Base-by-base conservation (phyloP, 2,888 invertebrate genomes). In the Ernsta delagoae region DNA sequence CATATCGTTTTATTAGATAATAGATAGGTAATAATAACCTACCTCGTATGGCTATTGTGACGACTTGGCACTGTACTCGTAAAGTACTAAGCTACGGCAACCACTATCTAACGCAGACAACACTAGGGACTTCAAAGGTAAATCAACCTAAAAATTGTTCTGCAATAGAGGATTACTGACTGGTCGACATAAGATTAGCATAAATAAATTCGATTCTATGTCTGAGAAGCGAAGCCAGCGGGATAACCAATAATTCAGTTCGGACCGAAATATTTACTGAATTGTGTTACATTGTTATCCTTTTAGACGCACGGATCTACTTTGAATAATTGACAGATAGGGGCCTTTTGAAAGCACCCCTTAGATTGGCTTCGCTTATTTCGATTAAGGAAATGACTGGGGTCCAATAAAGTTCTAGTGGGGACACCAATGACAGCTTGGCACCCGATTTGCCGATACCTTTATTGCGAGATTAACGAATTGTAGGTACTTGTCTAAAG, bases 401-500 rank as follows among this genome's bases (percentile, higher is more conserved):
- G 53, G 11, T 61, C 61, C 61, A 67, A 61, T 67, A 67, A 61
- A 56, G 43, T 54, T 34, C 36, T 61, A 48, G 45, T 16, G 48
- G 50, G 39, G 60, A 34, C 9, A 16, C 12, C 24, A 12, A 24
- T 24, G 24, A 48, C 43, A 65, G 54, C 50, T 63, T 63, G 36
- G 34, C 43, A 34, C 75, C 78, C 36, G 45, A 83, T 83, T 83
- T 79, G 78, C 79, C 80, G 76, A 83, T 83, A 81, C 83, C 81
- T 86, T 84, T 83, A 87, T 84, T 83, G 81, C 79, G 77, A 82
- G 76, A 79, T 83, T 87, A 89, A 89, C 88, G 84, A 89, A 87
- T 86, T 83, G 84, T n/a, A n/a, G n/a, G n/a, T 80, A 83, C 83
- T 88, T 83, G 85, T 86, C 86, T 79, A 83, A 87, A 88, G 84